These are phyloP conservation scores for Esox masquinongy DNA, from an alignment of 2,797 vertebrate species.

Conservation along the genomic window DNA sequence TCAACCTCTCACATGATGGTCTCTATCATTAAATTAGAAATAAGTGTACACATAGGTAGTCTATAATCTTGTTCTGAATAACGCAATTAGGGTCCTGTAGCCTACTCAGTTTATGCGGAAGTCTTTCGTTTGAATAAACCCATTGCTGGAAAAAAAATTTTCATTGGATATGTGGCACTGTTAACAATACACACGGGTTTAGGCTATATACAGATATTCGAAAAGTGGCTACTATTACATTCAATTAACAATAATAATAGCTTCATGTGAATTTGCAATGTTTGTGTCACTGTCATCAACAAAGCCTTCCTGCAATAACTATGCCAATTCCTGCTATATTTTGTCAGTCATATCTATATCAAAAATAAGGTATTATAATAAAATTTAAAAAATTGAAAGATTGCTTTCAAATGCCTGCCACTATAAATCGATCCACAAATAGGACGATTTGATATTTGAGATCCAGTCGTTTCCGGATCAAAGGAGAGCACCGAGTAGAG, in stretches of 20 bases:
- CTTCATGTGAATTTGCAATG: no score
- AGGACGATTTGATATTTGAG: not conserved
- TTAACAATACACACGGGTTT: no score
- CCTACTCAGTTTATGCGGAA: not conserved
- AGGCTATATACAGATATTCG: no score
- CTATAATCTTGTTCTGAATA: conserved; percentile 15
- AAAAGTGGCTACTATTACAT: no score
- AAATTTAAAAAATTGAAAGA: no score
- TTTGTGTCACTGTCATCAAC: no score
- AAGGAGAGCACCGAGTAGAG: not conserved
- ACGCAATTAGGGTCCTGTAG: conserved; percentile 1
- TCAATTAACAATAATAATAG: no score
- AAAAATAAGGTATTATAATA: not conserved
- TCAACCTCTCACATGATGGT: conserved; percentile 13
- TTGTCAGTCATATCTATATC: not conserved
- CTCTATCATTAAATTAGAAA: conserved; percentile 14
- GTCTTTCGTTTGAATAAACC: not conserved
- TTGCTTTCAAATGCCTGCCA: conserved; percentile 7
- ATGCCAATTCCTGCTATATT: not conserved
- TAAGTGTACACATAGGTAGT: conserved; percentile 8
- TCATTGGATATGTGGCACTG: no score
- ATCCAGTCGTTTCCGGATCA: not conserved
- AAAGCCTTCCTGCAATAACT: not conserved
- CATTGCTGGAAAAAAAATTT: not conserved
- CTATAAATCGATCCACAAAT: not conserved